Evolutionary conservation across 92 coral and sea anemone species (phyloP).

Genomic region (Zoanthus sociatus): DNA sequence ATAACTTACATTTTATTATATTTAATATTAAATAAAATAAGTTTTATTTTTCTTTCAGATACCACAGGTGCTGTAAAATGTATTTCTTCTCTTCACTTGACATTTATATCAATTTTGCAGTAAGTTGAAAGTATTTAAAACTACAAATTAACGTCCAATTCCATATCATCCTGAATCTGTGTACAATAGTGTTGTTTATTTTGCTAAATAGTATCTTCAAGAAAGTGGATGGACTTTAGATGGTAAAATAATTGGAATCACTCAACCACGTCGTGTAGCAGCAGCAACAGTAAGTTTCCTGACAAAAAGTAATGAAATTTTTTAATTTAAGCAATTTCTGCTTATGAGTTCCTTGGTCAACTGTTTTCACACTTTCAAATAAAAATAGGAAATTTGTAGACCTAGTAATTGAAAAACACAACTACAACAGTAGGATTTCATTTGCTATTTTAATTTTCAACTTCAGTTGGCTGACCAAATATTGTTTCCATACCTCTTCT

Average conservation of each 20-base stretch:
- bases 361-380: background rate
- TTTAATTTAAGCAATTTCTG: background rate
- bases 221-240: constrained; percentile 96
- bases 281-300: constrained; percentile 81
- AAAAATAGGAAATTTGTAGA: too few relatives aligned
- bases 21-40: too few relatives aligned
- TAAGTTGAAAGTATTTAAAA: background rate
- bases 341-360: background rate
- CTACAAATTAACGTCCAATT: background rate
- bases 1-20: too few relatives aligned
- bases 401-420: too few relatives aligned
- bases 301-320: background rate
- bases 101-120: background rate
- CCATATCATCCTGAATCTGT: background rate
- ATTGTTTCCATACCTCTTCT: too few relatives aligned
- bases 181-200: background rate
- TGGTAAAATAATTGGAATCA: constrained; percentile 83
- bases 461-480: too few relatives aligned
- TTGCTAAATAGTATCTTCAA: constrained; percentile 71
- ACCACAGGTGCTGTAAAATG: constrained; percentile 75
- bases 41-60: constrained; percentile 60
- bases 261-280: constrained; percentile 98
- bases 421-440: too few relatives aligned
- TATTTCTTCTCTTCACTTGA: background rate
- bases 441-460: too few relatives aligned